A percentile compares a stretch with the other conserved stretches of the same genome.
Evolutionary conservation across 2,888 invertebrate genomes (phyloP).

Genomic region (Busseola fusca): DNA sequence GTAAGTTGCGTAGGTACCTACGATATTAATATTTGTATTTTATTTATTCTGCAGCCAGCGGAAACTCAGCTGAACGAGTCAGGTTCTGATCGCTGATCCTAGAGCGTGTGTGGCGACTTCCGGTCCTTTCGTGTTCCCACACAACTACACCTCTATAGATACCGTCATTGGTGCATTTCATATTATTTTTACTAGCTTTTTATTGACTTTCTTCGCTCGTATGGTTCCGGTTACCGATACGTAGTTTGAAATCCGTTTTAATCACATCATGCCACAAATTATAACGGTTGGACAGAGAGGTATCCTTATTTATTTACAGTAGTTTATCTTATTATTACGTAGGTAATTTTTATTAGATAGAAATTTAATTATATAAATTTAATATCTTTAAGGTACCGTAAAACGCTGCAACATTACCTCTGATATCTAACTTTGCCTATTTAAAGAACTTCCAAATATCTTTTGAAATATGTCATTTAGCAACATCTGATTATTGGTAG

Average conservation of each 20-base stretch:
- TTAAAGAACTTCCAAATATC: too few relatives aligned
- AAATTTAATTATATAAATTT: too few relatives aligned
- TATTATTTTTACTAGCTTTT: background rate
- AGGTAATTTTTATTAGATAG: too few relatives aligned
- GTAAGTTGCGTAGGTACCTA: background rate
- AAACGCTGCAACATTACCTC: too few relatives aligned
- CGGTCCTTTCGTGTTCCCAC: slow-evolving; percentile 19
- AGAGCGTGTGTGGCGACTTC: slow-evolving; percentile 7
- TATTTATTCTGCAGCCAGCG: background rate
- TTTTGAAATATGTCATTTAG: too few relatives aligned
- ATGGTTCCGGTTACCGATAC: background rate
- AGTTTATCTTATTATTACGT: too few relatives aligned
- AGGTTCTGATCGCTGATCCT: slow-evolving; percentile 9
- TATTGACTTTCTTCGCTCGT: background rate
- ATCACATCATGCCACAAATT: too few relatives aligned
- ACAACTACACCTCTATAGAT: background rate
- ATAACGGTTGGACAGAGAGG: too few relatives aligned
- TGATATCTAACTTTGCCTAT: too few relatives aligned
- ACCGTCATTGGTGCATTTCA: background rate
- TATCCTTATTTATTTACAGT: too few relatives aligned
- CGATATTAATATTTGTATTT: background rate
- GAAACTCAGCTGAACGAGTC: background rate
- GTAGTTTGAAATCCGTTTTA: background rate
- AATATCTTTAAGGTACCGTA: too few relatives aligned
- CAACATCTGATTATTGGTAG: too few relatives aligned